Conservation (phyloP, 2,113 vertebrate genomes). For the Hystrix brachyura region DNA sequence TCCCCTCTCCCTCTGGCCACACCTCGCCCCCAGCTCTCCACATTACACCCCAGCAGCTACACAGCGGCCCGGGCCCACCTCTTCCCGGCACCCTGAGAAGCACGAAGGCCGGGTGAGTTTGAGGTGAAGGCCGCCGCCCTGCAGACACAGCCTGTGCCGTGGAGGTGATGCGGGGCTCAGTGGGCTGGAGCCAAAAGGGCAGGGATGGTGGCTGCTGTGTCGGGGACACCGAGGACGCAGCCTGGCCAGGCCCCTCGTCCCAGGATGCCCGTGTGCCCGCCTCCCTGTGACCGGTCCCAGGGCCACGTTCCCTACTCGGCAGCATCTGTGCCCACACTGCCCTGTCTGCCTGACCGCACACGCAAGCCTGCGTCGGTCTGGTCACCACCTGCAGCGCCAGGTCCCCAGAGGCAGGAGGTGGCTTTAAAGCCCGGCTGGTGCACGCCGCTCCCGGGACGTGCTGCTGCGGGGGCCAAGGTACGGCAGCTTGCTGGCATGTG, state of each 20-base stretch:
- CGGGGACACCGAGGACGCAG: too few relatives aligned
- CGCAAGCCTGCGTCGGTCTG: too few relatives aligned
- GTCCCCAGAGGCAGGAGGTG: too few relatives aligned
- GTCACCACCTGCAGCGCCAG: too few relatives aligned
- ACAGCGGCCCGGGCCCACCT: background rate
- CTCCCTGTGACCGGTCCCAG: too few relatives aligned
- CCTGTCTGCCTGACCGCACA: too few relatives aligned
- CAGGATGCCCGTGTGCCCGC: too few relatives aligned
- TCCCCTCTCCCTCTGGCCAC: background rate
- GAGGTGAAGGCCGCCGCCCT: conserved; percentile 35
- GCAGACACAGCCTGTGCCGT: background rate
- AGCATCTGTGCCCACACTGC: too few relatives aligned
- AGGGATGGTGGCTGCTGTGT: background rate
- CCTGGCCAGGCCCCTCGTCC: too few relatives aligned
- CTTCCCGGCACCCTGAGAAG: conserved; percentile 37
- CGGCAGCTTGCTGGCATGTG: too few relatives aligned
- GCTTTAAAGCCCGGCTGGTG: background rate
- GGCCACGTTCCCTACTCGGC: too few relatives aligned
- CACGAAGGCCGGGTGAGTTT: conserved; percentile 41
- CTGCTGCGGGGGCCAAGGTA: background rate
- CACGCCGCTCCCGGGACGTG: background rate
- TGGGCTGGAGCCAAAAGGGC: background rate
- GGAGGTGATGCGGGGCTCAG: too few relatives aligned
- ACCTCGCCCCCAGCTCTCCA: background rate
- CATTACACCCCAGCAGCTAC: background rate